Conservation (phyloP, 2,888 invertebrate species). For the Neocrepidodera transversa region DNA sequence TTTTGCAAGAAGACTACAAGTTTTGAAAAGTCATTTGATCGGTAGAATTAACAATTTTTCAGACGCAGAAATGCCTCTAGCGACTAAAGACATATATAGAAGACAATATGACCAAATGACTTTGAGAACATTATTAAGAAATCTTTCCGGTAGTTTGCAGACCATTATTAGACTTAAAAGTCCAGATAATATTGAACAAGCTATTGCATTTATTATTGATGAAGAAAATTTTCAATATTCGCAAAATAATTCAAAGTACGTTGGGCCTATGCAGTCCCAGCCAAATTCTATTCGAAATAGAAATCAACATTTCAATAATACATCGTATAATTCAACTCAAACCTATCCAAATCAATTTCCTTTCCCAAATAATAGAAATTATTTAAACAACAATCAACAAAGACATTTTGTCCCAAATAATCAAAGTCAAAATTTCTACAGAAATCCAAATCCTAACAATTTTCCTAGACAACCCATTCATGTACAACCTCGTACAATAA, state of each 20-base stretch:
- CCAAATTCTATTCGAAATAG: too few relatives aligned
- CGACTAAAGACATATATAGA: neutral
- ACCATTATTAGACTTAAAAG: neutral
- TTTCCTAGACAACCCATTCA: too few relatives aligned
- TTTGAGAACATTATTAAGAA: neutral
- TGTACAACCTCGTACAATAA: too few relatives aligned
- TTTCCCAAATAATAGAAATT: too few relatives aligned
- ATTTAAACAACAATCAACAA: too few relatives aligned
- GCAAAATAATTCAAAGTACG: neutral
- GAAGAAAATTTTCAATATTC: neutral
- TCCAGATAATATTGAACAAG: neutral
- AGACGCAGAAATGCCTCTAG: neutral
- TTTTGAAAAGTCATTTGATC: neutral
- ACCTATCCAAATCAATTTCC: too few relatives aligned
- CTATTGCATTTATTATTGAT: neutral
- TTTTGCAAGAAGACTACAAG: neutral
- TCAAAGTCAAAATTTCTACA: too few relatives aligned
- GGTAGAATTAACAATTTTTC: neutral
- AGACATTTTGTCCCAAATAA: too few relatives aligned
- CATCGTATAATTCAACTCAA: too few relatives aligned
- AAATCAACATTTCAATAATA: too few relatives aligned
- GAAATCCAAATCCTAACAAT: too few relatives aligned
- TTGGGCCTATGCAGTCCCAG: too few relatives aligned
- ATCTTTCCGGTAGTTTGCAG: neutral
- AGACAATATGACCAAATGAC: neutral